Percentiles rank a stretch among this genome's conserved stretches.
Conservation (phyloP, 2,113 vertebrate species). For the Sorex fumeus region DNA sequence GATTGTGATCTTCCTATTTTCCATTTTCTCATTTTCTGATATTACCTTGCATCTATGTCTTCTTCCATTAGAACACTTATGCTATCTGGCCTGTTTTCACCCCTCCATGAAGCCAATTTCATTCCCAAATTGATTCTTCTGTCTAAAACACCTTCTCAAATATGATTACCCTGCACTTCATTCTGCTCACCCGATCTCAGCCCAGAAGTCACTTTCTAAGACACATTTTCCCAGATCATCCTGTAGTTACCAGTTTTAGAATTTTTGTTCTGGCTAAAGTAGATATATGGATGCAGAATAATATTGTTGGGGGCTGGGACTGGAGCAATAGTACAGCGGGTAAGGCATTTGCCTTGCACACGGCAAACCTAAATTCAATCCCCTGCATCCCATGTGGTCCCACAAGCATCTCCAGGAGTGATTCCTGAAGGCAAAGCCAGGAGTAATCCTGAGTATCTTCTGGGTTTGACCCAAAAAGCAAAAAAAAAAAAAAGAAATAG, state of each 20-base stretch:
- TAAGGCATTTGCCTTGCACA: too few relatives aligned
- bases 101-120: background rate
- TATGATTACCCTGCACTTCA: background rate
- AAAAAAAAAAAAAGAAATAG: background rate
- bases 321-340: too few relatives aligned
- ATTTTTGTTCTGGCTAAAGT: background rate
- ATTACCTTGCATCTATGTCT: background rate
- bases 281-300: background rate
- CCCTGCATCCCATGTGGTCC: too few relatives aligned
- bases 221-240: background rate
- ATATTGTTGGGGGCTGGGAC: background rate
- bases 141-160: background rate
- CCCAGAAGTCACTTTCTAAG: background rate
- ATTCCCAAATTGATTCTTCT: conserved; percentile 21
- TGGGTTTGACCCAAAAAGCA: too few relatives aligned
- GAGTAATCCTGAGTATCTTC: too few relatives aligned
- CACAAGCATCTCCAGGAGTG: too few relatives aligned
- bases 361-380: too few relatives aligned
- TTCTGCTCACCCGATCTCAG: background rate
- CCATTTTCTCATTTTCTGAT: background rate
- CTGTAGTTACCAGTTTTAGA: background rate
- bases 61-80: background rate
- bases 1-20: background rate
- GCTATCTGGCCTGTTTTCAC: background rate
- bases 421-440: too few relatives aligned